phyloP scores from a whole-genome alignment of 92 coral and sea anemone species.

The Epizoanthus illoricatus region DNA sequence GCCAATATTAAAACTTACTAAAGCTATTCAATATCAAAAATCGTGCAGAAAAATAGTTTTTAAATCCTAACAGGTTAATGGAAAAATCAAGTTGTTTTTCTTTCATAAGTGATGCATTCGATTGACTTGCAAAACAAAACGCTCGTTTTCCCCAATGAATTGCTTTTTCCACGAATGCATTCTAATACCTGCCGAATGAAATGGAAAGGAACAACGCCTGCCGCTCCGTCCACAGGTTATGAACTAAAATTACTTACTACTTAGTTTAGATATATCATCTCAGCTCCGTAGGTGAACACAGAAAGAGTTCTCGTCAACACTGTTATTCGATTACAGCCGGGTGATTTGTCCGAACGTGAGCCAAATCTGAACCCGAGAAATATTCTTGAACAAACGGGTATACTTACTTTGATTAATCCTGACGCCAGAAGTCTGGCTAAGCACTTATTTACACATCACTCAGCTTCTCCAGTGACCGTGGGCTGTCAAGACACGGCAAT shows the following conservation, averaged over 20 bases:
- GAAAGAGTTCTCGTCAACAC: slow-evolving; percentile 5
- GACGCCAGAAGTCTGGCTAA: background rate
- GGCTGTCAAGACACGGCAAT: slow-evolving; percentile 36
- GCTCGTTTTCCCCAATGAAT: slow-evolving; percentile 30
- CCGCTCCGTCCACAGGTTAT: background rate
- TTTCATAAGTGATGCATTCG: slow-evolving; percentile 15
- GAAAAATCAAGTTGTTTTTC: slow-evolving; percentile 34
- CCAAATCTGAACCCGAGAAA: background rate
- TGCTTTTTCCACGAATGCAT: slow-evolving; percentile 21
- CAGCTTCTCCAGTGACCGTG: slow-evolving; percentile 30
- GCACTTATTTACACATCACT: slow-evolving; percentile 28
- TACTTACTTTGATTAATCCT: slow-evolving; percentile 1
- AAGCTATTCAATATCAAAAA: background rate
- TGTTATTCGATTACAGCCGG: slow-evolving; percentile 14
- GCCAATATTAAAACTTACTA: background rate
- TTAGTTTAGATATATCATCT: slow-evolving; percentile 3
- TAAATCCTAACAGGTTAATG: slow-evolving; percentile 8
- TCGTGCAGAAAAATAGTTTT: background rate
- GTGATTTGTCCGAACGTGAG: slow-evolving; percentile 12
- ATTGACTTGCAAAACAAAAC: slow-evolving; percentile 29
- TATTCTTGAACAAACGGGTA: background rate
- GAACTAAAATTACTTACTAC: background rate
- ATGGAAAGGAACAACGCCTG: background rate
- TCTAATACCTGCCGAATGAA: slow-evolving; percentile 6
- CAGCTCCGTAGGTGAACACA: slow-evolving; percentile 4